phyloP scores from a whole-genome alignment of 2,113 vertebrate genomes.

The Hydrochoerus hydrochaeris region DNA sequence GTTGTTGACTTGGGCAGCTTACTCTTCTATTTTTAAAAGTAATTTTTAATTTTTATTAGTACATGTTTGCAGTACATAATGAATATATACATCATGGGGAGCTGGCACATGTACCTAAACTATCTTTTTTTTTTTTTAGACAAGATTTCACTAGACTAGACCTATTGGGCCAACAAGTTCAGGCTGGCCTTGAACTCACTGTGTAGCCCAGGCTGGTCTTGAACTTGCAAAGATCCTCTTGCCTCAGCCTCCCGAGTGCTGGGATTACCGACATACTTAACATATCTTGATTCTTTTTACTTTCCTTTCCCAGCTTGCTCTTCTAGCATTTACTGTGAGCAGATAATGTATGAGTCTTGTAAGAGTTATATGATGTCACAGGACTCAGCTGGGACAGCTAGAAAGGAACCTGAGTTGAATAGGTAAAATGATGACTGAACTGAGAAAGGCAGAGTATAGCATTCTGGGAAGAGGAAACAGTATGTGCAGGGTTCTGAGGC shows the following conservation, averaged over 20 bases:
- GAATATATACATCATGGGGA: not conserved
- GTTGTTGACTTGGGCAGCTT: not conserved
- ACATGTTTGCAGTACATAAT: not conserved
- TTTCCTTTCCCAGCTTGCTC: not conserved
- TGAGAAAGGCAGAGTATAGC: not conserved
- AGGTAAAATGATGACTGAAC: not conserved
- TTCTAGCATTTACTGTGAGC: not conserved
- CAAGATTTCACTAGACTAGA: too few species aligned
- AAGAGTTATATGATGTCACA: not conserved
- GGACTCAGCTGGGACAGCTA: not conserved
- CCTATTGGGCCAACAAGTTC: too few species aligned
- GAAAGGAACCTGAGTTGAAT: not conserved
- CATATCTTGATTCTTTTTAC: not conserved
- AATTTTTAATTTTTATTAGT: not conserved
- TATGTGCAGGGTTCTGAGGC: not conserved
- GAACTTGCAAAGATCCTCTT: too few species aligned
- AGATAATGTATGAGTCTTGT: not conserved
- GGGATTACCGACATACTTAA: too few species aligned
- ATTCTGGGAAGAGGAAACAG: not conserved
- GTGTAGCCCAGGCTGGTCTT: too few species aligned
- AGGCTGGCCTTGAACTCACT: too few species aligned
- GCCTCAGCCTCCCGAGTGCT: too few species aligned
- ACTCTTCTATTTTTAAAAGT: not conserved
- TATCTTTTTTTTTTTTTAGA: too few species aligned
- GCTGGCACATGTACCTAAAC: not conserved